Evolutionary conservation across 2,113 vertebrate genomes (phyloP).

Genomic region (Sinocyclocheilus anophthalmus): DNA sequence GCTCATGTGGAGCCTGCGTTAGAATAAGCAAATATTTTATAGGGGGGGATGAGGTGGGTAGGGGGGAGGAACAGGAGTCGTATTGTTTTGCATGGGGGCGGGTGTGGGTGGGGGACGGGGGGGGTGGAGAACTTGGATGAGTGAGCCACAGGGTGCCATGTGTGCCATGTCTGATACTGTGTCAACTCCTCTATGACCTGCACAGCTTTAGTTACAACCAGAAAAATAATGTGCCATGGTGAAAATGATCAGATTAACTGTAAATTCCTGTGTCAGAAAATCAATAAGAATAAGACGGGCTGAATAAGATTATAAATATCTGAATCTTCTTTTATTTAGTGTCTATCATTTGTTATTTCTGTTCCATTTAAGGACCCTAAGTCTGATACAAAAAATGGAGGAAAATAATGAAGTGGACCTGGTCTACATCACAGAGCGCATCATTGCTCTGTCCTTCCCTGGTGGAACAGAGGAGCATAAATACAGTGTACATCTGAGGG

Average conservation of each 20-base stretch:
- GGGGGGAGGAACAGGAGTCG: too few species aligned
- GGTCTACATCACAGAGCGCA: constrained; percentile 87
- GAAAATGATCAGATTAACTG: not conserved
- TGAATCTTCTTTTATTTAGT: not conserved
- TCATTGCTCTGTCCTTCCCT: constrained; percentile 92
- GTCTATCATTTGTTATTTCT: not conserved
- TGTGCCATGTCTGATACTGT: not conserved
- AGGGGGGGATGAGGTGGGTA: too few species aligned
- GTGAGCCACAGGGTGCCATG: too few species aligned
- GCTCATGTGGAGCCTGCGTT: too few species aligned
- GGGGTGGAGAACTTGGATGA: too few species aligned
- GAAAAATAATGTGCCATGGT: not conserved
- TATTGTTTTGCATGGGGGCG: too few species aligned
- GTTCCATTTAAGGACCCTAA: constrained; percentile 74
- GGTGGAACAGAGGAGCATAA: constrained; percentile 80
- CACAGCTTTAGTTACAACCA: not conserved
- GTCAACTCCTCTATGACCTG: not conserved
- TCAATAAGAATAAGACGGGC: too few species aligned
- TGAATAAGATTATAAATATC: not conserved
- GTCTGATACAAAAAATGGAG: constrained; percentile 83
- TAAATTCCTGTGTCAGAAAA: too few species aligned
- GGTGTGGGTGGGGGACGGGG: too few species aligned
- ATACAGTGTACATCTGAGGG: constrained; percentile 85
- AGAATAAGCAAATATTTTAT: too few species aligned
- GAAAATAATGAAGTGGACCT: constrained; percentile 93